phyloP scores from a whole-genome alignment of 2,113 vertebrate species.

The Rousettus leschenaultii region DNA sequence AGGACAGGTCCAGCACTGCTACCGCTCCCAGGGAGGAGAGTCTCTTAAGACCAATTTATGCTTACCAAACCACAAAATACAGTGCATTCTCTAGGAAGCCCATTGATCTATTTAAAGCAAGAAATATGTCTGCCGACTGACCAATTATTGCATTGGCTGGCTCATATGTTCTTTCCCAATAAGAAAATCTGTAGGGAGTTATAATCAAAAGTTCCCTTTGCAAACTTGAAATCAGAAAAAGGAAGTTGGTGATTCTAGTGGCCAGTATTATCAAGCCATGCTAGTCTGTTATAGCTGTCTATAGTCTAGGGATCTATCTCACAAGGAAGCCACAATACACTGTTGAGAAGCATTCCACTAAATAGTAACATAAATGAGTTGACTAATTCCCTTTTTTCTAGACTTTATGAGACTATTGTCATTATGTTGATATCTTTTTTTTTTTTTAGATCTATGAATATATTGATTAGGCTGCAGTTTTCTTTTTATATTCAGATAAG shows the following conservation, averaged over 20 bases:
- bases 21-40: not conserved
- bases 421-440: not conserved
- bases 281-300: not conserved
- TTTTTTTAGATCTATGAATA: not conserved
- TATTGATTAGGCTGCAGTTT: not conserved
- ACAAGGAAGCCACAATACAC: not conserved
- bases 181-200: not conserved
- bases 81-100: not conserved
- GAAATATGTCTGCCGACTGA: not conserved
- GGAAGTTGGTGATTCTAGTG: not conserved
- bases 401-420: not conserved
- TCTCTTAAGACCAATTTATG: not conserved
- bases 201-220: not conserved
- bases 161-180: not conserved
- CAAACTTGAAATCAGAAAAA: not conserved
- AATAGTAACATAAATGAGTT: not conserved
- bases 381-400: not conserved
- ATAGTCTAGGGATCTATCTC: not conserved
- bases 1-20: not conserved
- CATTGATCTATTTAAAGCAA: not conserved
- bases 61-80: not conserved
- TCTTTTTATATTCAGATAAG: constrained; percentile 10
- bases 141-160: not conserved
- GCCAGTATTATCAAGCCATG: not conserved
- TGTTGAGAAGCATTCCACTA: not conserved